Evolutionary conservation across 2,113 vertebrate genomes (phyloP), one percentile per base, ranked within the genome.

Genomic region (Megaptera novaeangliae): DNA sequence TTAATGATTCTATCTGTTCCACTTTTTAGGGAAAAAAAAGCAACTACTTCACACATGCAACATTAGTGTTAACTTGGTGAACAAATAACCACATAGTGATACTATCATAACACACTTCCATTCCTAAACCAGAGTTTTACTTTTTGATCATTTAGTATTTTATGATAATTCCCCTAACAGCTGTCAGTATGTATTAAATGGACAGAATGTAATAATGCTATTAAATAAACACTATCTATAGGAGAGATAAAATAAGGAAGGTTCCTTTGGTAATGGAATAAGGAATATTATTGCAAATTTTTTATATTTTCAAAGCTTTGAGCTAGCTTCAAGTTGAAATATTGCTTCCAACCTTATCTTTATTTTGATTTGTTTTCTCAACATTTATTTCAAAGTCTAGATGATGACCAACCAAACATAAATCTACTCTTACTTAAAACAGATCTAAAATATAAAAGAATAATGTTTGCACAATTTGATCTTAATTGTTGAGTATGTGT

Each of bases 201-300:
- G 23, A 92, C 90, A 80, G 8, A 96, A 61, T 23, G 5, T 46
- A 61, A 92, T 87, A 92, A 77, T 49, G 8, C 17, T 94, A 71
- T 69, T 88, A 91, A 93, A 74, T 87, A 96, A 64, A 80, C 86
- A 92, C 55, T 92, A 80, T 34, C 86, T 97, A 84, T 14, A 93
- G 41, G 4, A 68, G n/a, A 86, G 11, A 95, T 68, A 78, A 93
- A 95, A 92, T 1, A 82, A 49, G 63, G 80, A 93, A 75, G 10
- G 1, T 77, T 74, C 10, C 29, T 88, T 71, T 68, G 27, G 39
- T 82, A 72, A 90, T n/a, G 2, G 8, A 94, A 69, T 29, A 71
- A 59, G 29, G 41, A 77, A 85, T n/a, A 83, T 91, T 88, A 81
- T 34, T 36, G 18, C 2, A 63, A 59, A 61, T 78, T 94, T 88